Evolutionary conservation across 2,797 vertebrate genomes (phyloP).

Genomic region (Podarcis lilfordi): DNA sequence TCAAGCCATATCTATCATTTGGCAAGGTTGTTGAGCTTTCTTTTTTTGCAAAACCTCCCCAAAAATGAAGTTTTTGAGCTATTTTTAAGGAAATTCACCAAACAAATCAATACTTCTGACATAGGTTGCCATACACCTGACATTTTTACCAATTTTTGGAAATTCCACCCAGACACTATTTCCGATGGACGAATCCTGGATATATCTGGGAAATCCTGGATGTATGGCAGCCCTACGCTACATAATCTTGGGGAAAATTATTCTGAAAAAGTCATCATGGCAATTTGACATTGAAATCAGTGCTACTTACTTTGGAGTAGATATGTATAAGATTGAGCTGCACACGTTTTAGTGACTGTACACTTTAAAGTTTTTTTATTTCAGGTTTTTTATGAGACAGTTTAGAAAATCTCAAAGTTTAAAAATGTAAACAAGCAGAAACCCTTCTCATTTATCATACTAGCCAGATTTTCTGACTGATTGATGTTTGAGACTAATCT

Average conservation of each 20-base stretch:
- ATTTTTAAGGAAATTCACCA: too few species aligned
- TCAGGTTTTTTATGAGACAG: constrained; percentile 76
- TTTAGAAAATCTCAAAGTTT: constrained; percentile 79
- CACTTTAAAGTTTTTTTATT: constrained; percentile 77
- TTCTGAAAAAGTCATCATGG: not conserved
- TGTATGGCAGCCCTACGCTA: too few species aligned
- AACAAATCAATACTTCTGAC: too few species aligned
- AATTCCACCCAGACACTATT: too few species aligned
- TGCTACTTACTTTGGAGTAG: not conserved
- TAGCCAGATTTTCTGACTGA: constrained; percentile 83
- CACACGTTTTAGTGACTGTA: constrained; percentile 68
- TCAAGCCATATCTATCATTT: not conserved
- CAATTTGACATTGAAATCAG: not conserved
- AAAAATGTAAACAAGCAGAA: constrained; percentile 80
- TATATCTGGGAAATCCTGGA: too few species aligned
- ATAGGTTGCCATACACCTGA: too few species aligned
- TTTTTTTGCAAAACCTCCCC: too few species aligned
- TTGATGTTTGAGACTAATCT: constrained; percentile 86
- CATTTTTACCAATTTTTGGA: too few species aligned
- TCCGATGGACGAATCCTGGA: too few species aligned
- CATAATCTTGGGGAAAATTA: not conserved
- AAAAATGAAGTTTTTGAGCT: too few species aligned
- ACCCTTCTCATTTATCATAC: constrained; percentile 88
- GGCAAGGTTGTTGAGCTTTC: too few species aligned
- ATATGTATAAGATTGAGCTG: not conserved